Base-by-base conservation (phyloP, 2,113 vertebrate species). In the Centropus unirufus region DNA sequence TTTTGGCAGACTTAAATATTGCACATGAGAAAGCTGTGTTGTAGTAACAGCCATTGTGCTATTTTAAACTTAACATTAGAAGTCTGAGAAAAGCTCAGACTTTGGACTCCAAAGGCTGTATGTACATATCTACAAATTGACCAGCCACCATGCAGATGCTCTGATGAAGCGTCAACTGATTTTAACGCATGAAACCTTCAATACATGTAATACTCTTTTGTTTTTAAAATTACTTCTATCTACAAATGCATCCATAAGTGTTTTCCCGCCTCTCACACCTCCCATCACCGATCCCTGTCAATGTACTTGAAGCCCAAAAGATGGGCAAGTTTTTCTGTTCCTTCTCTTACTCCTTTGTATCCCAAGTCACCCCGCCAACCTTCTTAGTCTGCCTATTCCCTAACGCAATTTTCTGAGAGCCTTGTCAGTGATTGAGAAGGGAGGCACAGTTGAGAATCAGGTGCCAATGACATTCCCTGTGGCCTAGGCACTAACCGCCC, bases 111-210 rank as follows among this genome's bases (percentile, higher is more conserved):
- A 88, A 36, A 92, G 62, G 5, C 23, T 24, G 58, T 83, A 32
- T 83, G 2, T 49, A 14, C 12, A 20, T 58, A 90, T 79, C 47
- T 92, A 77, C 58, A 91, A 57, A 75, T 68, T 78, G 40, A 77
- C 52, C 90, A 95, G 87, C 92, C 91, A 95, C 66, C 87, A 78
- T 96, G 90, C 89, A 97, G 96, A 96, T 46, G 55, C 77, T 92
- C 62, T 93, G 93, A 96, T 62, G 79, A 96, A 97, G 89, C 73
- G 97, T 94, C 80, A 95, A 93, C 59, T 82, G 36, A 73, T 91
- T 88, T 90, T 68, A 94, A 59, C 13, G 44, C 14, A 22, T 39
- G 47, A 82, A 93, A 95, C 13, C 23, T 89, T 32, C 34, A 88
- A 92, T 87, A 77, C 17, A 49, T 83, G 6, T 59, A 77, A 85